Percentiles rank a stretch among this genome's conserved stretches.
Conservation (phyloP, 2,113 vertebrate genomes). For the Amblyornis subalaris region DNA sequence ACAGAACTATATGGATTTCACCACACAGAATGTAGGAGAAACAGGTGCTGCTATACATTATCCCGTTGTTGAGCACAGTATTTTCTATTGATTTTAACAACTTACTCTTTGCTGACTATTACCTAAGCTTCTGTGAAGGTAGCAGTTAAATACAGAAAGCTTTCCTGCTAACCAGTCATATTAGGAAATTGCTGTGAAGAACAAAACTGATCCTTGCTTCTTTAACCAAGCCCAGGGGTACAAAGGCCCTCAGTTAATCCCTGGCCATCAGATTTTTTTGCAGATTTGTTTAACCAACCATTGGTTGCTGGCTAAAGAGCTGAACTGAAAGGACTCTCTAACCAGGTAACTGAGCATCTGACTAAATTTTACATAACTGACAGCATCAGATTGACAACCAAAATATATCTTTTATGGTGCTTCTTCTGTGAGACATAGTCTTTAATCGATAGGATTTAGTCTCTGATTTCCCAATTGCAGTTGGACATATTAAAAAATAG, state of each 20-base stretch:
- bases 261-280: neutral
- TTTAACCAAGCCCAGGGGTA: neutral
- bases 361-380: neutral
- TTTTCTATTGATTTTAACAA: constrained; percentile 57
- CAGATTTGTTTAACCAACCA: neutral
- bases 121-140: constrained; percentile 13
- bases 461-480: neutral
- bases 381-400: neutral
- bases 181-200: neutral
- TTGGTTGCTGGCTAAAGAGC: neutral
- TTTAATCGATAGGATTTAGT: neutral
- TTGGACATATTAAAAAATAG: neutral
- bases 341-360: neutral
- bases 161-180: neutral
- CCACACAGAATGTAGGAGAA: neutral
- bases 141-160: constrained; percentile 41
- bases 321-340: neutral
- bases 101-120: constrained; percentile 41
- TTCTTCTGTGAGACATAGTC: neutral
- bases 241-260: neutral
- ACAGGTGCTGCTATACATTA: neutral
- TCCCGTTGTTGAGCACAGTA: constrained; percentile 44
- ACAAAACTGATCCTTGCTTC: neutral
- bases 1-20: neutral
- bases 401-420: neutral